These are phyloP conservation scores for Apotomis capreana DNA, from an alignment of 2,888 invertebrate species.

Conservation along the genomic window DNA sequence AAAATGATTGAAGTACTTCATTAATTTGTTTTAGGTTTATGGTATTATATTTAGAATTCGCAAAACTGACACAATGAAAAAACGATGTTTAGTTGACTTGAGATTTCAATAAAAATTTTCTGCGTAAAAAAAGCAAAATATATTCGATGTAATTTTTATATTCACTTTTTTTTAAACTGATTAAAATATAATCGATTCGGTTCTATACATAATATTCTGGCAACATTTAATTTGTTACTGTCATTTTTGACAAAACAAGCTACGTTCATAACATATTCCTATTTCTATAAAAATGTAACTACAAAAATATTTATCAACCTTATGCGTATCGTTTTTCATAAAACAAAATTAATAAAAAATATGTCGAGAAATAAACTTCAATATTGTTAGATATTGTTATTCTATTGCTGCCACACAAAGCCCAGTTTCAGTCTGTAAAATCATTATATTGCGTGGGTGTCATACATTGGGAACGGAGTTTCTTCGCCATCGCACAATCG, in stretches of 20 bases:
- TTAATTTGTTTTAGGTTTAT: too few species aligned
- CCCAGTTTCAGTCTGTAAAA: background rate
- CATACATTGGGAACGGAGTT: slow-evolving; percentile 28
- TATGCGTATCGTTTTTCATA: background rate
- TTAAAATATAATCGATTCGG: background rate
- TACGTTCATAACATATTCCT: slow-evolving; percentile 24
- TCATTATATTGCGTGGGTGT: background rate
- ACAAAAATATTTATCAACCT: slow-evolving; percentile 6
- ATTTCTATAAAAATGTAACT: slow-evolving; percentile 2
- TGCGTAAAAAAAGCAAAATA: too few species aligned
- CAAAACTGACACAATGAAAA: too few species aligned
- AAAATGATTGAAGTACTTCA: too few species aligned
- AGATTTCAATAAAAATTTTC: too few species aligned
- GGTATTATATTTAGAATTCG: too few species aligned
- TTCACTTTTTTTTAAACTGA: background rate
- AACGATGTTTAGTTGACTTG: too few species aligned
- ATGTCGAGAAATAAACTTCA: background rate
- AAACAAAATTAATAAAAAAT: slow-evolving; percentile 1
- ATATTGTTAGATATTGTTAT: background rate
- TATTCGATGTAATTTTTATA: too few species aligned
- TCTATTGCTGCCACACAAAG: background rate
- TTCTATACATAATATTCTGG: background rate
- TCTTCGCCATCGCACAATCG: slow-evolving; percentile 40
- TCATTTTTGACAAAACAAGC: slow-evolving; percentile 28
- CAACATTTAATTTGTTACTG: slow-evolving; percentile 10